Percentiles rank a stretch among this genome's conserved stretches.
phyloP scores from a whole-genome alignment of 1,140 invertebrate genomes.

The Calephelis nemesis region DNA sequence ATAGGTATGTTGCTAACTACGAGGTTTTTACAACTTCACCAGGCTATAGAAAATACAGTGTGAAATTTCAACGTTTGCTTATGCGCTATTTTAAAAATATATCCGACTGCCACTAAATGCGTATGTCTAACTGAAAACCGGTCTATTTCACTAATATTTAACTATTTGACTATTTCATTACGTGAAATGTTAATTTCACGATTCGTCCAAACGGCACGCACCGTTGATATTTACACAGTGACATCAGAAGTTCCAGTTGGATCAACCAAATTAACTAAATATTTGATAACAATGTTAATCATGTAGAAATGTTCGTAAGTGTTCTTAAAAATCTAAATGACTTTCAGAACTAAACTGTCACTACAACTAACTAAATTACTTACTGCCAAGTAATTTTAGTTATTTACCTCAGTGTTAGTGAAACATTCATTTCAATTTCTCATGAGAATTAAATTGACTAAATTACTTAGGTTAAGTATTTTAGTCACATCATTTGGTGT shows the following conservation, averaged over 20 bases:
- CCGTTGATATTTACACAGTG: conserved; percentile 37
- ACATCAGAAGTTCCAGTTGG: conserved; percentile 17
- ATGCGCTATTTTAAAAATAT: conserved; percentile 71
- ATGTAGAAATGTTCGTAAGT: too few relatives aligned
- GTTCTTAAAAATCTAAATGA: too few relatives aligned
- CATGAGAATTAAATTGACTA: too few relatives aligned
- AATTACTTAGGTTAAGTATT: too few relatives aligned
- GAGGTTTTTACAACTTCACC: too few relatives aligned
- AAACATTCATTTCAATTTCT: too few relatives aligned
- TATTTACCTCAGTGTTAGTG: too few relatives aligned
- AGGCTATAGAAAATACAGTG: conserved; percentile 32
- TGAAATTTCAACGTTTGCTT: conserved; percentile 58
- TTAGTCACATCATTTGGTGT: too few relatives aligned
- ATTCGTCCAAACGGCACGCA: conserved; percentile 45
- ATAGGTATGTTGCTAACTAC: too few relatives aligned
- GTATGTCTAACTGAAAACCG: conserved; percentile 75
- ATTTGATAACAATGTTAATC: neutral
- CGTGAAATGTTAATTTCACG: conserved; percentile 47
- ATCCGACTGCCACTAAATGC: conserved; percentile 69
- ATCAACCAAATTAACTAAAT: neutral
- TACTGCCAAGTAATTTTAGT: too few relatives aligned
- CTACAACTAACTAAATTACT: too few relatives aligned
- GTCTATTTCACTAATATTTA: conserved; percentile 73
- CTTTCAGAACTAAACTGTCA: too few relatives aligned
- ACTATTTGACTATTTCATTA: conserved; percentile 72